Conservation (phyloP, 2,113 vertebrate species). For the Merops nubicus region DNA sequence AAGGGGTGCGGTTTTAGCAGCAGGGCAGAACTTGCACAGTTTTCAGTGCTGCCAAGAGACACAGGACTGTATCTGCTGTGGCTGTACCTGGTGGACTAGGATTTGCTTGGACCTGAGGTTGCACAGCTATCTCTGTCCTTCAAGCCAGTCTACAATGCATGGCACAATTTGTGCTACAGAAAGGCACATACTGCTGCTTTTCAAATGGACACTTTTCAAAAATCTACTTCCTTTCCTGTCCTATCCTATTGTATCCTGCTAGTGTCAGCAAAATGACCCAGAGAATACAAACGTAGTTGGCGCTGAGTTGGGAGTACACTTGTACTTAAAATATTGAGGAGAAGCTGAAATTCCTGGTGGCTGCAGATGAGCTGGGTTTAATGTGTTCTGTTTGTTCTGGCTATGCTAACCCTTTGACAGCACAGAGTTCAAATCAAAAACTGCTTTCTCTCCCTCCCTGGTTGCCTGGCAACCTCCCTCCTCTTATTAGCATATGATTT, state of each 20-base stretch:
- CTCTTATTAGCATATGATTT: constrained; percentile 73
- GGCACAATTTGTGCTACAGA: neutral
- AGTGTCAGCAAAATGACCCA: neutral
- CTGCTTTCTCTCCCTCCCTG: constrained; percentile 54
- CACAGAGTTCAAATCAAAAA: constrained; percentile 65
- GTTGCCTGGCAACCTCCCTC: constrained; percentile 71
- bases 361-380: constrained; percentile 23
- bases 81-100: neutral
- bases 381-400: constrained; percentile 58
- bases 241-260: neutral
- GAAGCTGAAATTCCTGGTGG: neutral
- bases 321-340: neutral
- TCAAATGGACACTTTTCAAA: neutral
- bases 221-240: neutral
- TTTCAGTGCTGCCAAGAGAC: neutral
- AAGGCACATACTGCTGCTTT: neutral
- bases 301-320: neutral
- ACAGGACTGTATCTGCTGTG: too few species aligned
- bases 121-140: neutral
- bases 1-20: neutral
- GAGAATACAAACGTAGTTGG: neutral
- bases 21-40: neutral
- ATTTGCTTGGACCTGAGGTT: neutral
- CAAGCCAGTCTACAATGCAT: fast-evolving
- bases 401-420: constrained; percentile 66